A percentile compares a stretch with the other conserved stretches of the same genome.
Conservation (phyloP, 1,140 invertebrate species). For the Monochamus saltuarius region DNA sequence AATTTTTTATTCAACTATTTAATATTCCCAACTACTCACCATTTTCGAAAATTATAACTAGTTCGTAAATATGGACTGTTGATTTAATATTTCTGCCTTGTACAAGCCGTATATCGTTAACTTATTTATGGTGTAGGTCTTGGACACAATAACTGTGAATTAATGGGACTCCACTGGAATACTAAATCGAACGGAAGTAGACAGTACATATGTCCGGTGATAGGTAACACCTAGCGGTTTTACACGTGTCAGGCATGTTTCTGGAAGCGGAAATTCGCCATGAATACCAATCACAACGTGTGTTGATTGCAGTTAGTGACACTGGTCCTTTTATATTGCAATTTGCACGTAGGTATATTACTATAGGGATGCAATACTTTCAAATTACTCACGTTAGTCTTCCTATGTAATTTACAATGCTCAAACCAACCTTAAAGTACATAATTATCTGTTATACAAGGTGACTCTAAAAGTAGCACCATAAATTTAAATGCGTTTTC, state of each 20-base stretch:
- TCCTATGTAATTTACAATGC: too few relatives aligned
- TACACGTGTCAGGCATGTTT: constrained; percentile 37
- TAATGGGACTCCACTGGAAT: constrained; percentile 4
- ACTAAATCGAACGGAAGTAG: constrained; percentile 21
- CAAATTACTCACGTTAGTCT: too few relatives aligned
- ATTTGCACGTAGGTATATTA: too few relatives aligned
- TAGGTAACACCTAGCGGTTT: constrained; percentile 32
- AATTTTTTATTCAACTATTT: too few relatives aligned
- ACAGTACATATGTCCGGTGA: constrained; percentile 22
- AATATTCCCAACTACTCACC: too few relatives aligned
- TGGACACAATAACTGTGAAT: constrained; percentile 7
- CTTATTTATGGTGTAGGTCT: constrained; percentile 6
- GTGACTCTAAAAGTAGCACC: too few relatives aligned
- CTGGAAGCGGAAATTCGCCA: constrained; percentile 35
- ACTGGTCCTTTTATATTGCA: too few relatives aligned
- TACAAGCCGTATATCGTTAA: neutral
- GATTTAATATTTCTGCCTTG: neutral
- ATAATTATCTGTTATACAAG: too few relatives aligned
- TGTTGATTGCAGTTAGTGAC: constrained; percentile 23
- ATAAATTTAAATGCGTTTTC: too few relatives aligned
- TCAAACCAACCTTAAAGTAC: too few relatives aligned
- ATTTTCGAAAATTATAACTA: neutral
- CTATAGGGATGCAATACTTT: too few relatives aligned
- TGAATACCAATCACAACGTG: constrained; percentile 37
- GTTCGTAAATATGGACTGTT: neutral